Percentiles rank a stretch among this genome's conserved stretches.
phyloP scores from a whole-genome alignment of 2,888 invertebrate genomes.

The Acheta domesticus region DNA sequence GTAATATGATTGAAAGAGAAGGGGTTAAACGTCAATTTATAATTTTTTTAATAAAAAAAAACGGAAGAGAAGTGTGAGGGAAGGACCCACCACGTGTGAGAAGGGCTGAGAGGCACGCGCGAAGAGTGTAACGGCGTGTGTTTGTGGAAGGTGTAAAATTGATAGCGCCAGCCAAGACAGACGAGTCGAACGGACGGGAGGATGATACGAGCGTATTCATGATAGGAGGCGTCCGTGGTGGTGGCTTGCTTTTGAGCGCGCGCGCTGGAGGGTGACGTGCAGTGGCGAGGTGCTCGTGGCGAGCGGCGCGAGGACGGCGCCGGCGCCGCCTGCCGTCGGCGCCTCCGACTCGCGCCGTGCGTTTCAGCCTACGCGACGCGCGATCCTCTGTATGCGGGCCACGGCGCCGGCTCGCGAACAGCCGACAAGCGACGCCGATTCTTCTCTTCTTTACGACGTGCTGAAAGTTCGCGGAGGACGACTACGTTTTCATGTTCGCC shows the following conservation, averaged over 20 bases:
- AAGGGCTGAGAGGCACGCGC: too few relatives aligned
- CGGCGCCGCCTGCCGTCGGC: neutral
- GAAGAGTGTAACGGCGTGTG: neutral
- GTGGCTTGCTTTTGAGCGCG: neutral
- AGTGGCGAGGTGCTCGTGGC: neutral
- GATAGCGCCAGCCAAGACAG: neutral
- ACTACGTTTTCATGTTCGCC: too few relatives aligned
- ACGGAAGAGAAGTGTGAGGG: neutral
- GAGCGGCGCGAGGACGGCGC: neutral
- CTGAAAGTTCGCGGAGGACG: too few relatives aligned
- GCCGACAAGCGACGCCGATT: too few relatives aligned
- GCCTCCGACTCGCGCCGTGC: too few relatives aligned
- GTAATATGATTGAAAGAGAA: slow-evolving; percentile 8
- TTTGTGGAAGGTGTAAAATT: neutral
- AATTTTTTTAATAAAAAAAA: neutral
- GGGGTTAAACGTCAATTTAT: slow-evolving; percentile 7
- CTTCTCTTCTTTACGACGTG: too few relatives aligned
- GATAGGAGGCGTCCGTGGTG: neutral
- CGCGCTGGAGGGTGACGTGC: neutral
- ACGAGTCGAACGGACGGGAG: neutral
- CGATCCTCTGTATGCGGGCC: too few relatives aligned
- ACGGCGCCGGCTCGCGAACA: too few relatives aligned
- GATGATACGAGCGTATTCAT: neutral
- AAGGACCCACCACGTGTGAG: neutral
- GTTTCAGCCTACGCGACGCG: too few relatives aligned